Base-by-base conservation (phyloP, 2,797 vertebrate species). In the Lates japonicus region DNA sequence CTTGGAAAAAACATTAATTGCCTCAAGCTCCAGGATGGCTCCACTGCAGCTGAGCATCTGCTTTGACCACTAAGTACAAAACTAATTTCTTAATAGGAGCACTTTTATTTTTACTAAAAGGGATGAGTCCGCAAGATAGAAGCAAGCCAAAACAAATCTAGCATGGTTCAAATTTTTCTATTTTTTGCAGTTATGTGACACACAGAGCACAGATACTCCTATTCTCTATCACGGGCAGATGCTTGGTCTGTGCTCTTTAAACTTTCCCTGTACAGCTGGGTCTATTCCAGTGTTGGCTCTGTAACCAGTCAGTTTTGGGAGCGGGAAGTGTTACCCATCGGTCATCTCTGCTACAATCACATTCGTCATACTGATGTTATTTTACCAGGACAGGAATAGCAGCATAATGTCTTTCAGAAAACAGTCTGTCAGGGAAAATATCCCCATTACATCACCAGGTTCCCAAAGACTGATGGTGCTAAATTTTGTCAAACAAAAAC, bases 361-460 rank as follows among this genome's bases (percentile, higher is more conserved):
- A 49, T 61, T 79, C 42, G 51, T 78, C 80, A 81, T 69, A 52
- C 63, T 81, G 70, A 61, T 88, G 86, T 86, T 92, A 79, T 90
- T 93, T 83, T 65, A 88, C 46, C 46, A 68, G 67, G 76, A 87
- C 87, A 68, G 59, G 67, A 93, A 93, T 86, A 90, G 82, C 83
- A 73, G 60, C 67, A 72, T 80, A 83, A 89, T 85, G 73, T 80
- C 81, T 76, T 85, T 89, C 63, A 91, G 78, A 91, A 89, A 92
- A 91, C 64, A 85, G 81, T 52, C 59, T 64, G 74, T 70, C 20
- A 46, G 57, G 66, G 63, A 81, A 86, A 89, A 86, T 75, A 68
- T 82, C 75, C 76, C 68, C 52, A 70, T 92, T 87, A 87, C 80
- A 80, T 92, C 88, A 89, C 42, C 2, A 17, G 59, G 64, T 89